Evolutionary conservation across 2,797 vertebrate species (phyloP).

Genomic region (Ptychadena robeensis): DNA sequence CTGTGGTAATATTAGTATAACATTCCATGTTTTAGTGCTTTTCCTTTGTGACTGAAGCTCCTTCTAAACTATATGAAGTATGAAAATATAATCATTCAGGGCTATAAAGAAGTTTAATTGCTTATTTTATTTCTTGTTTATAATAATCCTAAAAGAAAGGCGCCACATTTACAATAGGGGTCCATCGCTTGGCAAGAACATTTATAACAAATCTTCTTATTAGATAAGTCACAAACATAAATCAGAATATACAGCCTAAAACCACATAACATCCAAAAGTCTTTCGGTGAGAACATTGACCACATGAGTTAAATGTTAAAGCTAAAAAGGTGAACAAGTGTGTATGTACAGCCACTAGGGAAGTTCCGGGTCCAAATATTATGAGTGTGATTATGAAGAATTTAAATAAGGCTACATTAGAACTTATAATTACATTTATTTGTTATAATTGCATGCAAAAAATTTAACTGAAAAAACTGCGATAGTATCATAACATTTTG

Average conservation of each 20-base stretch:
- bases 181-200: conserved; percentile 47
- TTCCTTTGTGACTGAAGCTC: not conserved
- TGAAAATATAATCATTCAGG: conserved; percentile 26
- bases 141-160: conserved; percentile 41
- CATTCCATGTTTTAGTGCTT: not conserved
- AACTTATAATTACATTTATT: no score
- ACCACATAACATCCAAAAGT: conserved; percentile 6
- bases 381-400: no score
- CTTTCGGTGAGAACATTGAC: conserved; percentile 1
- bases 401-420: no score
- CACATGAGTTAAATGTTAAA: not conserved
- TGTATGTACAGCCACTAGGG: no score
- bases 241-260: conserved; percentile 7
- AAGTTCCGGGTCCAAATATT: no score
- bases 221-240: conserved; percentile 37
- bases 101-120: conserved; percentile 46
- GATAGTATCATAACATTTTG: no score
- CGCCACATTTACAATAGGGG: conserved; percentile 56
- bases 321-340: no score
- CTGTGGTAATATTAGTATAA: no score
- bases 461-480: no score
- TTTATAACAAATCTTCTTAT: conserved; percentile 40
- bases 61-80: conserved; percentile 30
- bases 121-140: conserved; percentile 53
- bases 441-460: no score